Percentiles rank a stretch among this genome's conserved stretches.
Conservation (phyloP, 1,140 invertebrate species). For the Lasioglossum albipes region DNA sequence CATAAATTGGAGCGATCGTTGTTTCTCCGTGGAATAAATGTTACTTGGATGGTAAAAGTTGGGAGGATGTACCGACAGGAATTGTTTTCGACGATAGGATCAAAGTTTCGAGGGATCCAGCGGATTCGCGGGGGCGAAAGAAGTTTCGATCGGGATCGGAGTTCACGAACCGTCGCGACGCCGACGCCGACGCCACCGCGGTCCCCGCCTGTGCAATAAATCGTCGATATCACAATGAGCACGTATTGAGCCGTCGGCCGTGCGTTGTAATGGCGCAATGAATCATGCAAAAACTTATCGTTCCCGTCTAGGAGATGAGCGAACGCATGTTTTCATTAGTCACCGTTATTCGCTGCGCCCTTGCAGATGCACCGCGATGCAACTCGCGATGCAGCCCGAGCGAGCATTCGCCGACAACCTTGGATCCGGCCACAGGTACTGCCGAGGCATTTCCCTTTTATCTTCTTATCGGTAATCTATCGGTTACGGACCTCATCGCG, state of each 20-base stretch:
- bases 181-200: conserved; percentile 21
- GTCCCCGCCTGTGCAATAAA: conserved; percentile 54
- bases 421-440: neutral
- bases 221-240: conserved; percentile 62
- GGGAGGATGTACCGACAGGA: neutral
- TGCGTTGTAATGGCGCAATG: conserved; percentile 61
- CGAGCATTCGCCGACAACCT: conserved; percentile 2
- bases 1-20: too few relatives aligned
- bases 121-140: conserved; percentile 5
- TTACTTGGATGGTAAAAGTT: too few relatives aligned
- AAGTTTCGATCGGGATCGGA: conserved; percentile 41
- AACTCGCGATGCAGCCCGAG: neutral
- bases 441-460: conserved; percentile 33
- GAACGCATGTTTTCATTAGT: conserved; percentile 65
- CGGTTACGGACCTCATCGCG: conserved; percentile 12
- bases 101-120: conserved; percentile 28
- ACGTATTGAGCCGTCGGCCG: conserved; percentile 59
- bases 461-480: conserved; percentile 36
- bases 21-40: too few relatives aligned
- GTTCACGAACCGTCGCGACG: neutral
- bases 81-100: conserved; percentile 25
- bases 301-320: conserved; percentile 53
- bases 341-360: conserved; percentile 61
- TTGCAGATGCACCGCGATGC: conserved; percentile 43
- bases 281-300: conserved; percentile 62